phyloP scores from a whole-genome alignment of 2,113 vertebrate species.

The Steatornis caripensis region DNA sequence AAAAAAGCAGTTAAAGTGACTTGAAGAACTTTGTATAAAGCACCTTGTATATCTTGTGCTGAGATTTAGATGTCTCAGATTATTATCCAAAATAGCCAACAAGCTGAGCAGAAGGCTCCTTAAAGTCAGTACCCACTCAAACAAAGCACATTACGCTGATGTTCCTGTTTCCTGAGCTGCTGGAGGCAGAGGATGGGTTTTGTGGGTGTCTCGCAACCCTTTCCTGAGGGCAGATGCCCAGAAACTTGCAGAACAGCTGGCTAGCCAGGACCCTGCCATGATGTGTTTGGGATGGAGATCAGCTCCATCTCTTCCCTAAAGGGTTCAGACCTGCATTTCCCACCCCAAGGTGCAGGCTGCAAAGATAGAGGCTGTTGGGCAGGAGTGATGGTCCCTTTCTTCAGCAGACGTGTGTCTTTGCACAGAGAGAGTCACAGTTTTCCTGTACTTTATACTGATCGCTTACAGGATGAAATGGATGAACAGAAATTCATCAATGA shows the following conservation, averaged over 20 bases:
- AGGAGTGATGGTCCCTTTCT: background rate
- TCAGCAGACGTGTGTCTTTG: background rate
- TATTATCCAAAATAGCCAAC: accelerated
- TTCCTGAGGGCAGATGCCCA: background rate
- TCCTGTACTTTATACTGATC: background rate
- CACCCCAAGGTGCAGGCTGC: background rate
- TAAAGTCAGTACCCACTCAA: background rate
- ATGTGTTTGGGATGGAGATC: background rate
- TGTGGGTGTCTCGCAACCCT: background rate
- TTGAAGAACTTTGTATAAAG: background rate
- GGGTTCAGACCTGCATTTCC: background rate
- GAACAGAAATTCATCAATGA: background rate
- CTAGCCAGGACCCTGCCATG: background rate
- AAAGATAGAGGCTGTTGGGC: background rate
- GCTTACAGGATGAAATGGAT: background rate
- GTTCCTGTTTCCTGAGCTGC: accelerated
- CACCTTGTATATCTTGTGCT: background rate
- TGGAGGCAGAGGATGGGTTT: background rate
- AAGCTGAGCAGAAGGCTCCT: background rate
- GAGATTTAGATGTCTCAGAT: background rate
- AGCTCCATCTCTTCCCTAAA: background rate
- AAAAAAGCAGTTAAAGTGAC: background rate
- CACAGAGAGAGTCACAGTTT: background rate
- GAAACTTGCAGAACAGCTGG: background rate
- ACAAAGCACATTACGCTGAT: background rate